These are phyloP conservation scores for Nemoura dubitans DNA, from an alignment of 2,888 invertebrate species.

Conservation along the genomic window DNA sequence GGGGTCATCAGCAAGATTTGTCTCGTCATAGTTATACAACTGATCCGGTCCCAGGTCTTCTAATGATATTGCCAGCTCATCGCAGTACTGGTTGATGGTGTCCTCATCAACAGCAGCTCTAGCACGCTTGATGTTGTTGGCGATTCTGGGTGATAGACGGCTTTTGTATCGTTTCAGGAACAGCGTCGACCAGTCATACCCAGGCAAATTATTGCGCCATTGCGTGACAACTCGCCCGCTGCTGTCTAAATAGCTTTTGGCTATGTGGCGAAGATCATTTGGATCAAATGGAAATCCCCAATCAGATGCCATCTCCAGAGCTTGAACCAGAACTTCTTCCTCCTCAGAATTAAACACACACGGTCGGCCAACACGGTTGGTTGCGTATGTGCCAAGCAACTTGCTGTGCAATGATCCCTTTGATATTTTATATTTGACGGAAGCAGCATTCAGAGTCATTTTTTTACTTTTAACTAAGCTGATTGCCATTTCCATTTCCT, in stretches of 20 bases:
- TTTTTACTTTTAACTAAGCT: not conserved
- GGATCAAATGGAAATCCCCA: conserved; percentile 37
- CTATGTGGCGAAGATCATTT: conserved; percentile 43
- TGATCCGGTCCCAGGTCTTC: conserved; percentile 26
- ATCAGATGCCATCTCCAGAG: not conserved
- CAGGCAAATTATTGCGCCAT: conserved; percentile 44
- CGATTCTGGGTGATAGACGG: conserved; percentile 43
- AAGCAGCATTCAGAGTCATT: conserved; percentile 28
- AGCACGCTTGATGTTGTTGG: conserved; percentile 52
- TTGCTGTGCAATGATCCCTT: conserved; percentile 26
- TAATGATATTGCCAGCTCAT: not conserved
- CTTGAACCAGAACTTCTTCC: conserved; percentile 15
- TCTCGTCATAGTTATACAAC: conserved; percentile 51
- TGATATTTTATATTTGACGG: not conserved
- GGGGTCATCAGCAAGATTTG: conserved; percentile 53
- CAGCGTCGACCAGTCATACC: conserved; percentile 10
- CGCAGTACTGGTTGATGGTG: conserved; percentile 21
- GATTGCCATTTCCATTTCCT: no score
- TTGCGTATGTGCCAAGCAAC: not conserved
- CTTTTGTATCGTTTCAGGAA: conserved; percentile 18
- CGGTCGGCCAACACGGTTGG: not conserved
- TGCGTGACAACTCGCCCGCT: conserved; percentile 25
- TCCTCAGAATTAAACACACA: conserved; percentile 15
- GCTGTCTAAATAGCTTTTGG: conserved; percentile 47
- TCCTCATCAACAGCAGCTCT: conserved; percentile 47